These are phyloP conservation scores for Cecropterus lyciades DNA, from an alignment of 1,140 invertebrate genomes.

Conservation along the genomic window DNA sequence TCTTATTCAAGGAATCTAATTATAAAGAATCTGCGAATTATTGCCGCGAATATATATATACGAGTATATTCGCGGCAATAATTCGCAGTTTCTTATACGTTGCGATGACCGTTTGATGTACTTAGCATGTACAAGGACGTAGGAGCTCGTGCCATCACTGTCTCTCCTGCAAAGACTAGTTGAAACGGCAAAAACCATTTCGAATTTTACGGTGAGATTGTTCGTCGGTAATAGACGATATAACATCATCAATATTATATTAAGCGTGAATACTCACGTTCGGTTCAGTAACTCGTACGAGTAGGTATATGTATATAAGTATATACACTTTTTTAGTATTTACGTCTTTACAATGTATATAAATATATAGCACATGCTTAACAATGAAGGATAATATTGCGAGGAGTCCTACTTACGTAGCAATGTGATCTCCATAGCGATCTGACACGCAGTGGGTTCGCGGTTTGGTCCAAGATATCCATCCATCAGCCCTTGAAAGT, in stretches of 20 bases:
- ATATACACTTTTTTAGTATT: neutral
- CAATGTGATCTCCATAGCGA: too few relatives aligned
- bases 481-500: too few relatives aligned
- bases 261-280: slow-evolving; percentile 5
- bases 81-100: slow-evolving; percentile 2
- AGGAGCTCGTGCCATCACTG: slow-evolving; percentile 13
- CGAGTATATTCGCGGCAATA: too few relatives aligned
- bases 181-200: slow-evolving; percentile 24
- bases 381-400: too few relatives aligned
- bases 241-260: slow-evolving; percentile 29
- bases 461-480: too few relatives aligned
- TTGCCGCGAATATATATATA: slow-evolving; percentile 18
- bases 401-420: too few relatives aligned
- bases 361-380: too few relatives aligned
- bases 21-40: slow-evolving; percentile 23
- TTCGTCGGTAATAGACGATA: slow-evolving; percentile 11
- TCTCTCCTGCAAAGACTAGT: neutral
- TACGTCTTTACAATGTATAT: too few relatives aligned
- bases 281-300: slow-evolving; percentile 14
- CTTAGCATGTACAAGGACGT: slow-evolving; percentile 7
- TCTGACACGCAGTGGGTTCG: too few relatives aligned
- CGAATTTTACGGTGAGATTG: slow-evolving; percentile 27
- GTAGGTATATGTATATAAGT: neutral
- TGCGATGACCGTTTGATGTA: slow-evolving; percentile 24
- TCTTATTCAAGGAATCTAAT: slow-evolving; percentile 2